A percentile compares a stretch with the other conserved stretches of the same genome.
These are phyloP conservation scores for Mus spretus DNA, from an alignment of 2,797 vertebrate genomes.

Conservation along the genomic window DNA sequence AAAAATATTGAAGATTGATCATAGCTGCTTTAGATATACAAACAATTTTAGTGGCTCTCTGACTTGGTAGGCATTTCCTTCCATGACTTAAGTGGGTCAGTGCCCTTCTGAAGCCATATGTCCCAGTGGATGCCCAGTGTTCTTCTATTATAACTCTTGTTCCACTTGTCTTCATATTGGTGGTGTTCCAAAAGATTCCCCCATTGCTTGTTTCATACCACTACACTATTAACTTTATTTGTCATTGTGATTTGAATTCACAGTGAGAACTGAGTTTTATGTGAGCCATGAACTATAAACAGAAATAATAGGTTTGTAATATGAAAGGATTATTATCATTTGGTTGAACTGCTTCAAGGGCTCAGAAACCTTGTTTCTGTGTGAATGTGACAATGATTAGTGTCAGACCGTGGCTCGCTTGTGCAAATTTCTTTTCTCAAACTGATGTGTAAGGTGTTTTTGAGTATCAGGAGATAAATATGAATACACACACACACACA, in stretches of 20 bases:
- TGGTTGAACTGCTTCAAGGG: neutral
- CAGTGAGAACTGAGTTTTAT: neutral
- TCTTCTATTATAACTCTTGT: neutral
- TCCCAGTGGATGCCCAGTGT: neutral
- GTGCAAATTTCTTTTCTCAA: neutral
- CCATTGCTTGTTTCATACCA: neutral
- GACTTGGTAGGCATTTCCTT: slow-evolving; percentile 30
- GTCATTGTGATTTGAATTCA: neutral
- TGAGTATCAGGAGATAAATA: neutral
- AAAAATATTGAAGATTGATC: slow-evolving; percentile 18
- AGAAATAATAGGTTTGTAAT: slow-evolving; percentile 20
- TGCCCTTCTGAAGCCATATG: neutral
- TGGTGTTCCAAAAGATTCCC: neutral
- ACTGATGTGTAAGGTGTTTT: neutral
- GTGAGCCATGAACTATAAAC: neutral
- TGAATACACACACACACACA: neutral
- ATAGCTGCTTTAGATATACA: neutral
- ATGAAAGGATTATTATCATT: neutral
- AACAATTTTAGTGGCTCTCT: neutral
- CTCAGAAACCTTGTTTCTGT: neutral
- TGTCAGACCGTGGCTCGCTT: neutral
- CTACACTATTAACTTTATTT: neutral
- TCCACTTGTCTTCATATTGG: neutral
- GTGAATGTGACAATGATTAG: neutral
- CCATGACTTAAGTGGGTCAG: neutral